Percentiles rank a stretch among this genome's conserved stretches.
Evolutionary conservation across 2,888 invertebrate species (phyloP).

Genomic region (Drosophila subsilvestris): DNA sequence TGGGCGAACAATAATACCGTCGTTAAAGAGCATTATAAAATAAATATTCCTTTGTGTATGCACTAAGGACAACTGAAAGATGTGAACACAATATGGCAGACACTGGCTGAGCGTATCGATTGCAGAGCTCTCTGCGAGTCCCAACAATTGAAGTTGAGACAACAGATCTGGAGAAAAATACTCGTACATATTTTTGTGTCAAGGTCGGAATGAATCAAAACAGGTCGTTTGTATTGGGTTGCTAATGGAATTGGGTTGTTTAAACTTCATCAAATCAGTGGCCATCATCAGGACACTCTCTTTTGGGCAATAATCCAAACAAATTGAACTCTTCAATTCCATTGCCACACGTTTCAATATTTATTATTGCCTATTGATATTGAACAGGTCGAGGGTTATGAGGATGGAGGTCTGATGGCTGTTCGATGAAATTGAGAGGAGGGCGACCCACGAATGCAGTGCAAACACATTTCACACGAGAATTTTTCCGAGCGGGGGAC

Average conservation of each 20-base stretch:
- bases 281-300: conserved; percentile 24
- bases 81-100: conserved; percentile 1
- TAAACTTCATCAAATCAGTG: conserved; percentile 42
- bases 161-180: not conserved
- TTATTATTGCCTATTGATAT: conserved; percentile 67
- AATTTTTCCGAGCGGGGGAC: conserved; percentile 12
- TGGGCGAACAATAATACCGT: not conserved
- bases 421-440: conserved; percentile 21
- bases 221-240: not conserved
- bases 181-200: not conserved
- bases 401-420: conserved; percentile 14
- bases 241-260: conserved; percentile 41
- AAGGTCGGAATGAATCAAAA: not conserved
- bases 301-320: conserved; percentile 15
- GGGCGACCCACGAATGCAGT: conserved; percentile 18
- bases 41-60: conserved; percentile 11
- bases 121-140: not conserved
- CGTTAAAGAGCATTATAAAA: not conserved
- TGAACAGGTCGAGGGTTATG: conserved; percentile 45
- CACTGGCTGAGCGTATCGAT: not conserved
- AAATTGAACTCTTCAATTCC: conserved; percentile 39
- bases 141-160: not conserved
- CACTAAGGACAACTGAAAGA: conserved; percentile 4
- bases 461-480: conserved; percentile 24
- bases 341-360: conserved; percentile 47